phyloP scores from a whole-genome alignment of 1,140 invertebrate species.

The Aphidius ervi region DNA sequence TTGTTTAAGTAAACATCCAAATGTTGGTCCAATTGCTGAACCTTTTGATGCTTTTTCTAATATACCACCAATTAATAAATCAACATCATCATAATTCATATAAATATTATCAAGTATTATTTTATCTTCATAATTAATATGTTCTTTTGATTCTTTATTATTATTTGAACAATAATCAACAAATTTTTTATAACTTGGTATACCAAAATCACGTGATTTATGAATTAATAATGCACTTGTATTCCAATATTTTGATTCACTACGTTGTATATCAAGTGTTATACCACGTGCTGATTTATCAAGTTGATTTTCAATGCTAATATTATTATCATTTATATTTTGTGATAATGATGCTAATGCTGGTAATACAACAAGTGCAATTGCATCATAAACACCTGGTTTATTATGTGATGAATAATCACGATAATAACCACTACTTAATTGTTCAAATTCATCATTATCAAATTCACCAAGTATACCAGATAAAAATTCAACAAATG shows the following conservation, averaged over 20 bases:
- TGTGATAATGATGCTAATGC: slow-evolving; percentile 68
- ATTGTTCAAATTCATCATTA: slow-evolving; percentile 62
- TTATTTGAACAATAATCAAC: slow-evolving; percentile 67
- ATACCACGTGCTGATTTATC: slow-evolving; percentile 42
- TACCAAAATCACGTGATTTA: slow-evolving; percentile 84
- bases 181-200: slow-evolving; percentile 79
- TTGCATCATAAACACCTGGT: slow-evolving; percentile 70
- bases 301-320: slow-evolving; percentile 36
- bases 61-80: slow-evolving; percentile 80
- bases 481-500: slow-evolving; percentile 80
- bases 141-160: slow-evolving; percentile 56
- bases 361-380: slow-evolving; percentile 70
- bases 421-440: slow-evolving; percentile 64
- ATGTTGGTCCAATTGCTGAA: slow-evolving; percentile 79
- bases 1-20: slow-evolving; percentile 75
- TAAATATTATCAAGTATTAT: slow-evolving; percentile 64
- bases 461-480: slow-evolving; percentile 70
- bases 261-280: slow-evolving; percentile 38
- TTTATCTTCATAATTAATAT: slow-evolving; percentile 57
- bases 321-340: slow-evolving; percentile 30
- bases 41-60: slow-evolving; percentile 77
- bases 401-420: slow-evolving; percentile 80
- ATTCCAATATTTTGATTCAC: slow-evolving; percentile 40
- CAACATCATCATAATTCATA: slow-evolving; percentile 72
- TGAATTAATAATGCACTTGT: slow-evolving; percentile 58